These are phyloP conservation scores for Delia radicum DNA, from an alignment of 1,140 invertebrate species.

Conservation along the genomic window DNA sequence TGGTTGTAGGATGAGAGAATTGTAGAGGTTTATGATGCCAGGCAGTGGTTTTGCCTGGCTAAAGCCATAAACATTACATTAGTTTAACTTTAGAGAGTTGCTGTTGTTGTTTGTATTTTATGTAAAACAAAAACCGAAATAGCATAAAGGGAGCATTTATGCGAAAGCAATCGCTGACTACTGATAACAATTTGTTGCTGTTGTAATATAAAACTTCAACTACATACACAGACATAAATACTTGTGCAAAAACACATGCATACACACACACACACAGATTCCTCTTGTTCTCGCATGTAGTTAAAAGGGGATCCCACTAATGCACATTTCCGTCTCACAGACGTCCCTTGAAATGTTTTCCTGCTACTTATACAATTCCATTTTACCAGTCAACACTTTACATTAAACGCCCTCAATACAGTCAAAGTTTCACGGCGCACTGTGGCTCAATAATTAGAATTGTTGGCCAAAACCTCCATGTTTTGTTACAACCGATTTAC, in stretches of 20 bases:
- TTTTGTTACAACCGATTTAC: no score
- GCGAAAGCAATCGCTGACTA: constrained; percentile 20
- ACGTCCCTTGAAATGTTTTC: not conserved
- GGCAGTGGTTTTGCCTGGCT: not conserved
- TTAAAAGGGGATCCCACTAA: not conserved
- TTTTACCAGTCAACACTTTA: not conserved
- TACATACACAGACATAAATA: not conserved
- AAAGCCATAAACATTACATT: constrained; percentile 9
- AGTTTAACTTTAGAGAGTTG: constrained; percentile 9
- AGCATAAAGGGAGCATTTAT: constrained; percentile 19
- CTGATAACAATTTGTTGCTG: constrained; percentile 6
- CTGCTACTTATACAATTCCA: not conserved
- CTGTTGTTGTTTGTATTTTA: no score
- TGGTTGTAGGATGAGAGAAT: not conserved
- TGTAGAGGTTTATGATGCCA: not conserved
- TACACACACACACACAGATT: not conserved
- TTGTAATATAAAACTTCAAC: not conserved
- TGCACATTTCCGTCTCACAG: constrained; percentile 7
- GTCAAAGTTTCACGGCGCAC: not conserved
- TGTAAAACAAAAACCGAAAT: constrained; percentile 11
- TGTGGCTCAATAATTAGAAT: no score
- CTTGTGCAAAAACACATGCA: not conserved
- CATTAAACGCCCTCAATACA: constrained; percentile 4
- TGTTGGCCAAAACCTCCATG: no score
- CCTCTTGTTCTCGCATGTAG: not conserved